A percentile compares a stretch with the other conserved stretches of the same genome.
phyloP scores from a whole-genome alignment of 2,888 invertebrate species.

The Acronicta leporina region DNA sequence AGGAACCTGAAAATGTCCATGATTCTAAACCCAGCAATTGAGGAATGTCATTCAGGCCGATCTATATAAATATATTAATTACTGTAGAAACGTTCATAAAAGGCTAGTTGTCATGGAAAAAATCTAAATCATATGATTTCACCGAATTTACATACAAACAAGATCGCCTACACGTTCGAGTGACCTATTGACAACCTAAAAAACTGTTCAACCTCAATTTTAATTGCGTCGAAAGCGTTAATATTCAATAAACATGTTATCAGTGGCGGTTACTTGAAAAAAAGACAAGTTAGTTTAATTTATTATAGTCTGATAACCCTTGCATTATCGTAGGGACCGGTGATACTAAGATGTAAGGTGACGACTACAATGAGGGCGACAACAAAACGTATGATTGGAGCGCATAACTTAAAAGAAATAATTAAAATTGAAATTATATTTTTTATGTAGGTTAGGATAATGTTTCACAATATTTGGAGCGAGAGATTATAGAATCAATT shows the following conservation, averaged over 20 bases:
- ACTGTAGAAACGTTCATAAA: no score
- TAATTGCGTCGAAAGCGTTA: slow-evolving; percentile 80
- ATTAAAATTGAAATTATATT: neutral
- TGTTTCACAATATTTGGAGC: neutral
- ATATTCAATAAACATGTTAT: slow-evolving; percentile 85
- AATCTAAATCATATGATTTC: slow-evolving; percentile 38
- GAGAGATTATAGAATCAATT: neutral
- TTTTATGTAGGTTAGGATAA: neutral
- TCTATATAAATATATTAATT: no score
- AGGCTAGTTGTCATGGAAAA: no score
- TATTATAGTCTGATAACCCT: slow-evolving; percentile 80
- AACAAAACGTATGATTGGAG: neutral
- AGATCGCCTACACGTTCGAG: slow-evolving; percentile 33
- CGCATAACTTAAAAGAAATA: neutral
- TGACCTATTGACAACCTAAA: slow-evolving; percentile 63
- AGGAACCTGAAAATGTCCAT: no score
- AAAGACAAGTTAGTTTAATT: slow-evolving; percentile 70
- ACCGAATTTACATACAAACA: slow-evolving; percentile 3
- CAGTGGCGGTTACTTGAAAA: slow-evolving; percentile 75
- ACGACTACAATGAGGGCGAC: slow-evolving; percentile 11
- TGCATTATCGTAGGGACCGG: slow-evolving; percentile 53
- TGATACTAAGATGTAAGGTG: slow-evolving; percentile 35
- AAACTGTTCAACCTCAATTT: slow-evolving; percentile 68
- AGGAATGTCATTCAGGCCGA: no score
- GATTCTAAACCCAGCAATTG: no score